phyloP scores from a whole-genome alignment of 2,113 vertebrate species.

The Tragelaphus buxtoni region DNA sequence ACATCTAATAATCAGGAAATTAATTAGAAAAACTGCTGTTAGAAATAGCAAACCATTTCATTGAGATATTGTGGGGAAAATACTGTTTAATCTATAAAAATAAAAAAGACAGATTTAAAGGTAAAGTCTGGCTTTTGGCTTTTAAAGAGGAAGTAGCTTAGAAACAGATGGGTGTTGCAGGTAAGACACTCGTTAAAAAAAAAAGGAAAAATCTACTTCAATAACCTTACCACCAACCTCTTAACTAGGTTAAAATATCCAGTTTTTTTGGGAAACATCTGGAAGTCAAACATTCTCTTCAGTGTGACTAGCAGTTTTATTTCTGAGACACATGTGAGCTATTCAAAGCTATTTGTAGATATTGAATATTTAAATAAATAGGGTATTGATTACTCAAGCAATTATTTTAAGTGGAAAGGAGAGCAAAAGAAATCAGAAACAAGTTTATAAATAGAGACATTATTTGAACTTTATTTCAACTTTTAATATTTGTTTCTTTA shows the following conservation, averaged over 20 bases:
- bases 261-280: not conserved
- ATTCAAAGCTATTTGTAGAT: not conserved
- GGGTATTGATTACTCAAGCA: not conserved
- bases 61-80: not conserved
- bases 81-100: not conserved
- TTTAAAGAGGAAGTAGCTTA: not conserved
- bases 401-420: constrained; percentile 24
- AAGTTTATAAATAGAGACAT: not conserved
- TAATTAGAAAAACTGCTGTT: not conserved
- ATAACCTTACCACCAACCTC: not conserved
- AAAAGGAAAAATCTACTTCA: not conserved
- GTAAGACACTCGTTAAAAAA: not conserved
- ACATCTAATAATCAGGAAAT: not conserved
- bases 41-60: not conserved
- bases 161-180: not conserved
- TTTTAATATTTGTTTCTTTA: not conserved
- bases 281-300: not conserved
- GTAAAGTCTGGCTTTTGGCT: not conserved
- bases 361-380: constrained; percentile 31
- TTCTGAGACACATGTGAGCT: not conserved
- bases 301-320: not conserved
- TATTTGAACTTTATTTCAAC: not conserved
- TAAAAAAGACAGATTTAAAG: not conserved
- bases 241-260: not conserved
- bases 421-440: constrained; percentile 7